Base-by-base conservation (phyloP, 2,888 invertebrate genomes). In the Andrena marginata region DNA sequence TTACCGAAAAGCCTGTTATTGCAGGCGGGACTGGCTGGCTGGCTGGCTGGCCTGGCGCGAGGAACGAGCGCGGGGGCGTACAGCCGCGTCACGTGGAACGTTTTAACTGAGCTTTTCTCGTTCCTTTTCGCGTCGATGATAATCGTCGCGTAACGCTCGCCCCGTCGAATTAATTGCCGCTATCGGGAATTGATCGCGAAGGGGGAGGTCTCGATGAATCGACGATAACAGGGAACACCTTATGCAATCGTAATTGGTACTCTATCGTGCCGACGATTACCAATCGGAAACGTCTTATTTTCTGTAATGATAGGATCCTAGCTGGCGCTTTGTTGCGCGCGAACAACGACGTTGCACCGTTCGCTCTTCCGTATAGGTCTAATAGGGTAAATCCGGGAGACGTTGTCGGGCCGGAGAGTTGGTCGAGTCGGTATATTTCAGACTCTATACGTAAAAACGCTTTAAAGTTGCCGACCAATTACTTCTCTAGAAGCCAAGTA, bases 1-100 rank as follows among this genome's bases (percentile, higher is more conserved):
- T 92, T 93, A 93, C 90, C 91, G 90, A 92, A 94, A 93, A 92
- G 90, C 90, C 89, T 87, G 91, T 90, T 90, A 89, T 90, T 91
- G 90, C 91, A 78, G 78, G 88, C 86, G 83, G 68, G 77, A 71
- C 81, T 82, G 86, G 78, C 77, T 73, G 51, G 65, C 82, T 60
- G 29, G 80, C 67, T 60, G 33, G 80, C 67, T 67, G 69, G 26
- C 62, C 23, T 62, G 48, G 79, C 75, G 79, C 67, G 81, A 51
- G 60, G 72, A 64, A 75, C 67, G 7, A 26, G 33, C 31, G 63
- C 60, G 73, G 63, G 76, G 72, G 80, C 67, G 72, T 83, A 81
- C 42, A 42, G 76, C 73, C 42, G 48, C 60, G 65, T 56, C 72
- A 65, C 83, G 71, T 60, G 77, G 83, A 71, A 75, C 77, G 78